phyloP scores from a whole-genome alignment of 2,888 invertebrate genomes.

The Tipula unca region DNA sequence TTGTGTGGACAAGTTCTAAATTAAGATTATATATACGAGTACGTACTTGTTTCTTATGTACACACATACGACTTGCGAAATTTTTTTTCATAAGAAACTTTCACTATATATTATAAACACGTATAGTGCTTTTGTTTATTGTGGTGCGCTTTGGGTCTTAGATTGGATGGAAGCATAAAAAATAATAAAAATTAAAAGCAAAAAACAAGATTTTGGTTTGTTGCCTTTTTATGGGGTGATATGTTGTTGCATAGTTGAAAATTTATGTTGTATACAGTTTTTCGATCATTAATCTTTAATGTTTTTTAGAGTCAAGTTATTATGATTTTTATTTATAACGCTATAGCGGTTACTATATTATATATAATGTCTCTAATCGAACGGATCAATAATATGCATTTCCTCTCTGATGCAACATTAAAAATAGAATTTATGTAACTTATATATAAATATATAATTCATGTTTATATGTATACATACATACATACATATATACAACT shows the following conservation, averaged over 20 bases:
- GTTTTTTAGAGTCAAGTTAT: not conserved
- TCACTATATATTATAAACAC: not conserved
- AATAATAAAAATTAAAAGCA: not conserved
- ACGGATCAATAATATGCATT: not conserved
- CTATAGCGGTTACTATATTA: not conserved
- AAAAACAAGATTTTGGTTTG: not conserved
- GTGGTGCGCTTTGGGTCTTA: not conserved
- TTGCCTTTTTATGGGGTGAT: constrained; percentile 8
- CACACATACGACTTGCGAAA: not conserved
- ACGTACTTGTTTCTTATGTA: not conserved
- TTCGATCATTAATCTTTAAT: not conserved
- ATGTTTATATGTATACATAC: no score
- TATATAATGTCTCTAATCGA: not conserved
- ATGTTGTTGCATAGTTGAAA: not conserved
- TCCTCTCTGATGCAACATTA: not conserved
- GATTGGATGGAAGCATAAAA: not conserved
- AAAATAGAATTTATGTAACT: constrained; percentile 3
- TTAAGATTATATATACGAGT: not conserved
- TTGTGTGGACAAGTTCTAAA: not conserved
- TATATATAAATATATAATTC: not conserved
- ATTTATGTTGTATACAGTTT: not conserved
- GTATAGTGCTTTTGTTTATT: not conserved
- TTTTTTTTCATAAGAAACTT: not conserved
- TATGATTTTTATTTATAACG: not conserved
- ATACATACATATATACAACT: not conserved